phyloP scores from a whole-genome alignment of 2,797 vertebrate genomes.

The Thaleichthys pacificus region DNA sequence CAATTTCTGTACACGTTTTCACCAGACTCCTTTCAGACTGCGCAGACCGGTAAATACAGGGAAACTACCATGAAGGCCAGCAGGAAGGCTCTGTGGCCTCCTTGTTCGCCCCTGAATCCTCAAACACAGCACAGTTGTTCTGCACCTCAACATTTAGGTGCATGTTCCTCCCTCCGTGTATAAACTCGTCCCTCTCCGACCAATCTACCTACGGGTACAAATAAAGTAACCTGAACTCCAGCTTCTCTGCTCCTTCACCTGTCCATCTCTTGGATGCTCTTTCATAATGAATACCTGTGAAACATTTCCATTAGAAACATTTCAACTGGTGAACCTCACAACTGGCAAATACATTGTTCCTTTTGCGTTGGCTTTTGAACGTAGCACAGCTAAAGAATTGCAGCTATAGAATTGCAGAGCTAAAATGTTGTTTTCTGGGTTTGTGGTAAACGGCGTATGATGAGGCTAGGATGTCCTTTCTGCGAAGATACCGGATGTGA shows the following conservation, averaged over 20 bases:
- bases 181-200: too few species aligned
- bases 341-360: background rate
- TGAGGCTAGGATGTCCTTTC: too few species aligned
- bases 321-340: background rate
- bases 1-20: background rate
- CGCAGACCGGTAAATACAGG: background rate
- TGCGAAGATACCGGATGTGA: background rate
- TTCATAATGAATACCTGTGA: background rate
- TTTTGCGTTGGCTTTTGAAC: too few species aligned
- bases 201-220: too few species aligned
- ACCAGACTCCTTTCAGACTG: background rate
- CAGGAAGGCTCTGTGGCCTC: conserved; percentile 1
- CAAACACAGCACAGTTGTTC: background rate
- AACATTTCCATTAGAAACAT: background rate
- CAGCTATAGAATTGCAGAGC: background rate
- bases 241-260: background rate
- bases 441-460: background rate
- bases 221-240: too few species aligned
- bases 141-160: too few species aligned
- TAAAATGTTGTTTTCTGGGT: background rate
- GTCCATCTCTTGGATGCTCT: background rate
- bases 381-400: too few species aligned
- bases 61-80: conserved; percentile 1
- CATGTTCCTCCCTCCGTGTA: too few species aligned
- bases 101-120: background rate